phyloP scores from a whole-genome alignment of 1,140 invertebrate genomes.

The Ceratina japonica region DNA sequence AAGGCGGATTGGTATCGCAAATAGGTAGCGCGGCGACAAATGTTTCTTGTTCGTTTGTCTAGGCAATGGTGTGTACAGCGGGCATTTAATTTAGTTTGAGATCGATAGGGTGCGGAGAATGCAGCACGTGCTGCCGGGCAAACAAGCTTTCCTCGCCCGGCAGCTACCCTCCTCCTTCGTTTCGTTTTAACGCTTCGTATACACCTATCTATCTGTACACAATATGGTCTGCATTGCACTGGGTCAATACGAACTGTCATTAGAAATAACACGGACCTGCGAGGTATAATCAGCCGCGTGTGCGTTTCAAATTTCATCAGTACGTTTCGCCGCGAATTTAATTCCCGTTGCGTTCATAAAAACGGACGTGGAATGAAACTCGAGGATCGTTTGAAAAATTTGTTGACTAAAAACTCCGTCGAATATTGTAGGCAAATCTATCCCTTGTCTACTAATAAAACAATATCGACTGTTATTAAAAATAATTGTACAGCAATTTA shows the following conservation, averaged over 20 bases:
- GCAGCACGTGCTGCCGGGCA: constrained; percentile 52
- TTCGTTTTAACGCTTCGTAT: constrained; percentile 47
- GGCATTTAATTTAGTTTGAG: constrained; percentile 58
- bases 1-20: not conserved
- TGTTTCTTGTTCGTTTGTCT: not conserved
- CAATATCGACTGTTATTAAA: too few species aligned
- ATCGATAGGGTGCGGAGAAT: constrained; percentile 47
- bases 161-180: constrained; percentile 41
- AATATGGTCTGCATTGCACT: not conserved
- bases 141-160: constrained; percentile 44
- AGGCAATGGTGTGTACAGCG: constrained; percentile 26
- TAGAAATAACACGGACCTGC: constrained; percentile 26
- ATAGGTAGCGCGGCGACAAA: not conserved
- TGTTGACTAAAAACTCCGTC: too few species aligned
- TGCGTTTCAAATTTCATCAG: too few species aligned
- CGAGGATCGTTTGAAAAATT: too few species aligned
- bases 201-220: constrained; percentile 43
- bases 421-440: too few species aligned
- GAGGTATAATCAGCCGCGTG: too few species aligned
- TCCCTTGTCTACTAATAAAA: too few species aligned
- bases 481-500: too few species aligned
- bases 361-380: too few species aligned
- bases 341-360: too few species aligned
- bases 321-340: too few species aligned
- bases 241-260: constrained; percentile 58